Evolutionary conservation across 2,888 invertebrate species (phyloP).

Genomic region (Argyresthia goedartella): DNA sequence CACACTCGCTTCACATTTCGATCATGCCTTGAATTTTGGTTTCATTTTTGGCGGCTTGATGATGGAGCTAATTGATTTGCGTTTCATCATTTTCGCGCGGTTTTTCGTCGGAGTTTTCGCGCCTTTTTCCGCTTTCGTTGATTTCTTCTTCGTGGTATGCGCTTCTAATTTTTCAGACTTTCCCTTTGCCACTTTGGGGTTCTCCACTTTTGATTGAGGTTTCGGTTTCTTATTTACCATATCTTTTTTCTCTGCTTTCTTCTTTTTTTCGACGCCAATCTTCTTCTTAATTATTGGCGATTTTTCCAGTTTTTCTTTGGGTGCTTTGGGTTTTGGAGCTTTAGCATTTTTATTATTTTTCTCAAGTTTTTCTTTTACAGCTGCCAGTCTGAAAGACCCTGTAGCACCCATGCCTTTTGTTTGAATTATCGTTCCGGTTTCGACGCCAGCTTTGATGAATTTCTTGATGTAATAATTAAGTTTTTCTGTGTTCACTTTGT

Average conservation of each 20-base stretch:
- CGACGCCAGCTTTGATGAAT: slow-evolving; percentile 34
- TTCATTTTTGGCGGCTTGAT: slow-evolving; percentile 58
- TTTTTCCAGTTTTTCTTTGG: slow-evolving; percentile 10
- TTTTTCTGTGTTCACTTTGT: slow-evolving; percentile 34
- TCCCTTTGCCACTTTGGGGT: background rate
- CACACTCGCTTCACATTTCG: too few species aligned
- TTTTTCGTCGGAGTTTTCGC: slow-evolving; percentile 36
- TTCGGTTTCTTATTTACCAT: slow-evolving; percentile 13
- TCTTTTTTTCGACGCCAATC: background rate
- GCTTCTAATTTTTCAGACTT: slow-evolving; percentile 4
- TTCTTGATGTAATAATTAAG: slow-evolving; percentile 42
- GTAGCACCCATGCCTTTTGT: slow-evolving; percentile 44
- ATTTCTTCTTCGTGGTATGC: background rate
- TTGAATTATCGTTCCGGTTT: slow-evolving; percentile 40
- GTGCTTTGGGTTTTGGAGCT: background rate
- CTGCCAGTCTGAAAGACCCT: slow-evolving; percentile 46
- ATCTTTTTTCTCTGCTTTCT: slow-evolving; percentile 10
- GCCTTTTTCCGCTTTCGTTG: slow-evolving; percentile 9
- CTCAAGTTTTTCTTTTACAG: slow-evolving; percentile 21
- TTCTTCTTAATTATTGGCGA: slow-evolving; percentile 8
- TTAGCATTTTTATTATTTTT: slow-evolving; percentile 17
- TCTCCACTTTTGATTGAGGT: slow-evolving; percentile 11
- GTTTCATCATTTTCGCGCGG: slow-evolving; percentile 25
- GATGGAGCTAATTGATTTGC: slow-evolving; percentile 50
- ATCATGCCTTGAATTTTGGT: too few species aligned